Conservation (phyloP, 2,888 invertebrate species). For the Dysmachus trigonus region DNA sequence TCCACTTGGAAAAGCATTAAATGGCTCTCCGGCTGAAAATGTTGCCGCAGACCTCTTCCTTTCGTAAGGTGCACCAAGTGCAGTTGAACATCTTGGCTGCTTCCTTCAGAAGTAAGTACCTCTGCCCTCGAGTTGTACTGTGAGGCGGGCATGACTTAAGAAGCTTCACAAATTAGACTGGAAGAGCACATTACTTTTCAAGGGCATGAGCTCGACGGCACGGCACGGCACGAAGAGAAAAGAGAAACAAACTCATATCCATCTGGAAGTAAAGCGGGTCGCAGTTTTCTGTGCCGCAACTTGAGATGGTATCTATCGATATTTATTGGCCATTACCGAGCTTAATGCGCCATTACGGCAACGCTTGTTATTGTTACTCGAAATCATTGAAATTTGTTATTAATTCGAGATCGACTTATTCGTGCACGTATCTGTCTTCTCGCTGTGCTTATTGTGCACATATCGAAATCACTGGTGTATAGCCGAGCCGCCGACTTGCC, state of each 20-base stretch:
- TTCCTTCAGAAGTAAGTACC: neutral
- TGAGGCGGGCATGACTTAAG: neutral
- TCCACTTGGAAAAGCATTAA: constrained; percentile 7
- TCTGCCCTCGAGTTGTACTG: neutral
- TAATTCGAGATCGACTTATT: constrained; percentile 4
- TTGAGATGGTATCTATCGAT: constrained; percentile 25
- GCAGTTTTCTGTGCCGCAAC: constrained; percentile 7
- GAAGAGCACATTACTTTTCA: neutral
- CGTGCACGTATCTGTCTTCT: neutral
- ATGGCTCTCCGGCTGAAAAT: neutral
- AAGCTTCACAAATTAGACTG: neutral
- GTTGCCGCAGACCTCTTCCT: neutral
- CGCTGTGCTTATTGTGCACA: neutral
- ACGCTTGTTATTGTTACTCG: constrained; percentile 8
- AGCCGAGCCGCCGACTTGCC: neutral
- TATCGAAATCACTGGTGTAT: neutral
- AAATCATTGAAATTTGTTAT: constrained; percentile 36
- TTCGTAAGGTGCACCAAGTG: neutral
- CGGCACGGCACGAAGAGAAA: too few species aligned
- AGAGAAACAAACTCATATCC: neutral
- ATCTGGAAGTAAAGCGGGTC: neutral
- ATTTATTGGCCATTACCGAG: constrained; percentile 33
- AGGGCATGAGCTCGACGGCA: neutral
- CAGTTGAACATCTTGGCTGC: neutral
- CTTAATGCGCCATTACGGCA: constrained; percentile 26